Conservation (phyloP, 2,797 vertebrate species). For the Chelonia mydas region DNA sequence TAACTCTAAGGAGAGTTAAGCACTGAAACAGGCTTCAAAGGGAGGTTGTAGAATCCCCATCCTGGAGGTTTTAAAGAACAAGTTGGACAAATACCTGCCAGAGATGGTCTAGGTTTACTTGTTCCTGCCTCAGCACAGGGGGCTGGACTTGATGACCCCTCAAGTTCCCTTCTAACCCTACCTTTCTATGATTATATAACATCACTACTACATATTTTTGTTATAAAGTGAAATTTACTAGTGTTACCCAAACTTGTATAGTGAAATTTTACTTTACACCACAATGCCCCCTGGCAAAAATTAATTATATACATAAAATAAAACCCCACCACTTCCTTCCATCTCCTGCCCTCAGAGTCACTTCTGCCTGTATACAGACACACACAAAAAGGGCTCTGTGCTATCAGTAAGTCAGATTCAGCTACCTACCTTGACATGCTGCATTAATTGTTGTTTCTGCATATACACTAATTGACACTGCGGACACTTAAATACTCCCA, state of each 20-base stretch:
- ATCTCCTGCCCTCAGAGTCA: not conserved
- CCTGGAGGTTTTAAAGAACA: not conserved
- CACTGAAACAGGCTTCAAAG: not conserved
- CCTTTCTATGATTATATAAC: not conserved
- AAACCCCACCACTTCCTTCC: not conserved
- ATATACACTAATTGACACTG: slow-evolving; percentile 92
- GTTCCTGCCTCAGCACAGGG: not conserved
- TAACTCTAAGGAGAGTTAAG: not conserved
- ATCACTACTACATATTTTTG: not conserved
- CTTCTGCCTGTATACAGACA: not conserved
- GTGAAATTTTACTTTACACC: not conserved
- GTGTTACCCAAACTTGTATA: not conserved
- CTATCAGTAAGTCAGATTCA: not conserved
- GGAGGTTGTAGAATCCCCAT: not conserved
- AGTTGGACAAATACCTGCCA: not conserved
- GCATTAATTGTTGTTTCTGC: slow-evolving; percentile 93
- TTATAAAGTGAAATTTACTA: not conserved
- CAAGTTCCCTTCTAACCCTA: not conserved
- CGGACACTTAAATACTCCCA: slow-evolving; percentile 95
- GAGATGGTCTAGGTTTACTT: not conserved
- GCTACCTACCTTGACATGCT: slow-evolving; percentile 93
- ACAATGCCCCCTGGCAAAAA: not conserved
- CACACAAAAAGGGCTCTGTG: not conserved
- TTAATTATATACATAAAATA: not conserved
- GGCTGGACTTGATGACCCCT: not conserved